Conservation (phyloP, 2,797 vertebrate genomes). For the Sebastes miniatus region DNA sequence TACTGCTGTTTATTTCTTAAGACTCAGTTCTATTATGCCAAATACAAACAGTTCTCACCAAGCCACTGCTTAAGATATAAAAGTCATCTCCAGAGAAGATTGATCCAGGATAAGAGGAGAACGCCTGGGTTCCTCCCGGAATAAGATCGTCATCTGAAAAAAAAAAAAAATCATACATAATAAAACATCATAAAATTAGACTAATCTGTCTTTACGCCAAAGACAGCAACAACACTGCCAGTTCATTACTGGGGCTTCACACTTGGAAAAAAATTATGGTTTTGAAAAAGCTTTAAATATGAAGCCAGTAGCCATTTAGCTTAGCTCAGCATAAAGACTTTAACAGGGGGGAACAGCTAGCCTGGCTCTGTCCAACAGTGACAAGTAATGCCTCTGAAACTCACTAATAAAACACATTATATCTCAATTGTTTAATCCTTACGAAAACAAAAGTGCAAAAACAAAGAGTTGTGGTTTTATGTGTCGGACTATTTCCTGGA, state of each 20-base stretch:
- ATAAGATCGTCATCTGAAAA: constrained; percentile 66
- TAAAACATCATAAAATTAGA: not conserved
- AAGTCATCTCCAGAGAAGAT: constrained; percentile 97
- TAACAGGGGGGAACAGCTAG: not conserved
- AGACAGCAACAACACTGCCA: not conserved
- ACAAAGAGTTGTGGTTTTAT: not conserved
- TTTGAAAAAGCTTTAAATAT: not conserved
- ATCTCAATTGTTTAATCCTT: not conserved
- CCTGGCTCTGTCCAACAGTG: not conserved
- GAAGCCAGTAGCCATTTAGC: not conserved
- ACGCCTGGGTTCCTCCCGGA: constrained; percentile 85
- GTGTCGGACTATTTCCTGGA: not conserved
- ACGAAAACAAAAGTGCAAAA: not conserved
- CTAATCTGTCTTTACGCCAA: not conserved
- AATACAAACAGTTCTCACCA: constrained; percentile 82
- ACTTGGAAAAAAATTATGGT: not conserved
- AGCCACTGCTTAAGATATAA: constrained; percentile 91
- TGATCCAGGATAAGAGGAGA: constrained; percentile 94
- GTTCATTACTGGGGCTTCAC: not conserved
- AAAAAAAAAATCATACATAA: constrained; percentile 6
- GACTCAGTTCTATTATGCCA: not conserved
- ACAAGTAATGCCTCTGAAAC: not conserved
- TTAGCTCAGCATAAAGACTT: not conserved
- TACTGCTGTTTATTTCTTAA: not conserved
- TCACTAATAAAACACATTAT: not conserved